Conservation (phyloP, 2,113 vertebrate genomes). For the Nerophis lumbriciformis region DNA sequence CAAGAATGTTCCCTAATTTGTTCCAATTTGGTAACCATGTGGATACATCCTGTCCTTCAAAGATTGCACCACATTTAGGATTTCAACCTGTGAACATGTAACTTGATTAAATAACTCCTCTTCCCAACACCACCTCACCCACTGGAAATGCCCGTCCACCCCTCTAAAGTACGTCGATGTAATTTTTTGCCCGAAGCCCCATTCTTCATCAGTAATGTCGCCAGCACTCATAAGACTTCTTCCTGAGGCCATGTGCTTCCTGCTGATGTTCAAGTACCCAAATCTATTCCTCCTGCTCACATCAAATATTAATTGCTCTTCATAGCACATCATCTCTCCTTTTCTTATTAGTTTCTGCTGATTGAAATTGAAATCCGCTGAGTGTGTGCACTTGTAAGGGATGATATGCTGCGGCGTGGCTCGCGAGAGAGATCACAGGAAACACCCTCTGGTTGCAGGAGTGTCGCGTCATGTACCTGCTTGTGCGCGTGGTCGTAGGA, state of each 20-base stretch:
- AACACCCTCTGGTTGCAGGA: neutral
- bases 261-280: neutral
- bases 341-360: slow-evolving; percentile 6
- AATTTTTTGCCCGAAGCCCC: neutral
- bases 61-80: too few relatives aligned
- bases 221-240: neutral
- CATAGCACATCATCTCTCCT: neutral
- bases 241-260: slow-evolving; percentile 7
- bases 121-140: neutral
- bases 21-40: too few relatives aligned
- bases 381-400: slow-evolving; percentile 17
- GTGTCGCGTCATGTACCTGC: slow-evolving; percentile 78
- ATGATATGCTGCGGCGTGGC: slow-evolving; percentile 23
- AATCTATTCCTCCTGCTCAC: slow-evolving; percentile 3
- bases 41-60: too few relatives aligned
- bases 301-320: slow-evolving; percentile 10
- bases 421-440: slow-evolving; percentile 11
- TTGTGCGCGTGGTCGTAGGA: slow-evolving; percentile 99
- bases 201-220: neutral
- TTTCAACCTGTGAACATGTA: too few relatives aligned
- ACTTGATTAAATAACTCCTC: neutral
- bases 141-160: neutral
- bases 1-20: too few relatives aligned
- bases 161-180: neutral
- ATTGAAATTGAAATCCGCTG: neutral